A percentile compares a stretch with the other conserved stretches of the same genome.
Conservation (phyloP, 2,113 vertebrate genomes). For the Mus pahari region DNA sequence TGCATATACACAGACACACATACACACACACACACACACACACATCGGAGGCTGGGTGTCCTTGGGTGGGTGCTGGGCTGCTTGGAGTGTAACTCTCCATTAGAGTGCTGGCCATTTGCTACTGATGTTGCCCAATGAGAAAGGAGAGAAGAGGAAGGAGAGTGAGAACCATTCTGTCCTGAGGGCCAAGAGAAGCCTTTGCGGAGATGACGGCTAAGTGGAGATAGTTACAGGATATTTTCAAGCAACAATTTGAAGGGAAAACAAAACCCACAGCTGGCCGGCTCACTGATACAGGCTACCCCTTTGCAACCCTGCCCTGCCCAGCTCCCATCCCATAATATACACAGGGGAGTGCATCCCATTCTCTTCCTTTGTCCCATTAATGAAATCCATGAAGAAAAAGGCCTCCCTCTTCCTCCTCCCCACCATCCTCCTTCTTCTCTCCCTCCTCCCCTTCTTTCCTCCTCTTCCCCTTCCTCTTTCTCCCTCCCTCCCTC, state of each 20-base stretch:
- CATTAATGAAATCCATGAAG: neutral
- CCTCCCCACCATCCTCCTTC: neutral
- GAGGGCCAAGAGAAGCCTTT: neutral
- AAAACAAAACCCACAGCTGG: neutral
- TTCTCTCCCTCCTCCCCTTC: neutral
- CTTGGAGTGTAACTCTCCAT: neutral
- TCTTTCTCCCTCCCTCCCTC: neutral
- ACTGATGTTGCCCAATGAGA: too few relatives aligned
- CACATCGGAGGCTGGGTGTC: neutral
- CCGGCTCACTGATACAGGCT: rapidly evolving
- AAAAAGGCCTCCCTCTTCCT: too few relatives aligned
- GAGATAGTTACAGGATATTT: neutral
- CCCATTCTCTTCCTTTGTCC: neutral
- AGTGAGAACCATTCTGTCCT: neutral
- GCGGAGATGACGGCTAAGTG: neutral
- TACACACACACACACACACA: neutral
- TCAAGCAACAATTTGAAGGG: neutral
- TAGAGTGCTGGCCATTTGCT: too few relatives aligned
- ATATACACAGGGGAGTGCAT: too few relatives aligned
- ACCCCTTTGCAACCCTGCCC: neutral
- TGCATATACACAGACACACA: neutral
- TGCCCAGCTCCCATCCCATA: neutral
- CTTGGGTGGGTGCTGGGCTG: neutral
- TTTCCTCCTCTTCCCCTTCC: neutral
- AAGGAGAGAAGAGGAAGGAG: neutral